Evolutionary conservation across 2,113 vertebrate genomes (phyloP).

Genomic region (Galeopterus variegatus): DNA sequence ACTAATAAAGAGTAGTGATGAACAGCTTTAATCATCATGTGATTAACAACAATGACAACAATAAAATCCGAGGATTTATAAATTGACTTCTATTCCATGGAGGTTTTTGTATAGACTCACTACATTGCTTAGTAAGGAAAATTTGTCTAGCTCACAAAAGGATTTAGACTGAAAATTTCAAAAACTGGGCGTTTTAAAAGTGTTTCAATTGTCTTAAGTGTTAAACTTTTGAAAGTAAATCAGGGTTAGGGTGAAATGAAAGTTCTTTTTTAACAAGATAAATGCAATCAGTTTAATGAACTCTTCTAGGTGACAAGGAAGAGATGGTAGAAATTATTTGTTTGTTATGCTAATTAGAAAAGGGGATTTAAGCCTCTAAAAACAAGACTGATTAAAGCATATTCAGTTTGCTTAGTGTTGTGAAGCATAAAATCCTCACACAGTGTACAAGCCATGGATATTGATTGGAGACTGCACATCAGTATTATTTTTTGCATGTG

Average conservation of each 20-base stretch:
- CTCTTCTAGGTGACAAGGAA: conserved; percentile 78
- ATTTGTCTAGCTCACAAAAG: conserved; percentile 20
- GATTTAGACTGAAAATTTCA: conserved; percentile 42
- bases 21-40: neutral
- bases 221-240: conserved; percentile 58
- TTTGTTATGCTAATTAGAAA: conserved; percentile 87
- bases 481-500: conserved; percentile 66
- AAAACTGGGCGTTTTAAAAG: neutral
- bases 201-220: conserved; percentile 28
- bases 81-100: conserved; percentile 22
- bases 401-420: conserved; percentile 69
- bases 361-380: conserved; percentile 75
- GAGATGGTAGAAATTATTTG: conserved; percentile 81
- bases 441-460: neutral
- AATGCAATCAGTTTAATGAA: conserved; percentile 85
- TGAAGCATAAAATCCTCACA: conserved; percentile 50
- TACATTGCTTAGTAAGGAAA: conserved; percentile 55
- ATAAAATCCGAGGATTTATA: conserved; percentile 42
- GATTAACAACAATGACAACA: neutral
- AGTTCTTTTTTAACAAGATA: conserved; percentile 80
- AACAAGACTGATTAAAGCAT: conserved; percentile 85
- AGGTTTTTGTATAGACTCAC: conserved; percentile 12
- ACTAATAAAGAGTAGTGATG: neutral
- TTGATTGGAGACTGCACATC: conserved; percentile 42
- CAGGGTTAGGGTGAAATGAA: conserved; percentile 64